Evolutionary conservation across 2,888 invertebrate species (phyloP).

Genomic region (Mantis religiosa): DNA sequence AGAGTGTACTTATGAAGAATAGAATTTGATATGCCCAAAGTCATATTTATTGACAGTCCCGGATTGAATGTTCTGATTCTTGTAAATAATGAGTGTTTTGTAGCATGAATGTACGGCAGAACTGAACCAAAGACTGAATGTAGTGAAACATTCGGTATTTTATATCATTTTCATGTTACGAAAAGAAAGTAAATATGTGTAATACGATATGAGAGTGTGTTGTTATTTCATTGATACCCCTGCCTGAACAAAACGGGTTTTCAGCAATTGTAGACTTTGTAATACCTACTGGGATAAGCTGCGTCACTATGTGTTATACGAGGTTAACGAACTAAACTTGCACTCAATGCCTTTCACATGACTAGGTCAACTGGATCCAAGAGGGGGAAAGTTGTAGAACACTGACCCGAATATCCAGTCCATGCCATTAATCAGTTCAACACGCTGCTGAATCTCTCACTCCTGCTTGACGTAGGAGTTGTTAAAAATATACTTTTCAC

Average conservation of each 20-base stretch:
- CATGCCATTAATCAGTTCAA: background rate
- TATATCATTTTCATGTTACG: background rate
- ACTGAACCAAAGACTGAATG: slow-evolving; percentile 20
- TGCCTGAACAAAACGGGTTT: background rate
- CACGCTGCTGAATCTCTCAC: background rate
- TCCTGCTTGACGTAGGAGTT: background rate
- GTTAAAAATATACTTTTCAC: background rate
- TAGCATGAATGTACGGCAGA: background rate
- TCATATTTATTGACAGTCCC: background rate
- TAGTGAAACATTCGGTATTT: background rate
- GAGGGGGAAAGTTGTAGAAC: slow-evolving; percentile 17
- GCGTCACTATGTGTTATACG: background rate
- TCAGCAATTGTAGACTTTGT: background rate
- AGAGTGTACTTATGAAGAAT: background rate
- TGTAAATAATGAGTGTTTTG: background rate
- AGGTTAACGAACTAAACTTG: slow-evolving; percentile 21
- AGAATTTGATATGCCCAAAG: background rate
- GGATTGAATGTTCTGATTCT: background rate
- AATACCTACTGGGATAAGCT: background rate
- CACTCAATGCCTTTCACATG: slow-evolving; percentile 16
- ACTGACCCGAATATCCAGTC: slow-evolving; percentile 10
- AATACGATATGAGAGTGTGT: background rate
- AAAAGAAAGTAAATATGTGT: background rate
- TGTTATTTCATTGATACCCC: background rate
- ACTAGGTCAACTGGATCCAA: slow-evolving; percentile 19